Evolutionary conservation across 2,113 vertebrate genomes (phyloP), one percentile per base, ranked within the genome.

Genomic region (Rafetus swinhoei): DNA sequence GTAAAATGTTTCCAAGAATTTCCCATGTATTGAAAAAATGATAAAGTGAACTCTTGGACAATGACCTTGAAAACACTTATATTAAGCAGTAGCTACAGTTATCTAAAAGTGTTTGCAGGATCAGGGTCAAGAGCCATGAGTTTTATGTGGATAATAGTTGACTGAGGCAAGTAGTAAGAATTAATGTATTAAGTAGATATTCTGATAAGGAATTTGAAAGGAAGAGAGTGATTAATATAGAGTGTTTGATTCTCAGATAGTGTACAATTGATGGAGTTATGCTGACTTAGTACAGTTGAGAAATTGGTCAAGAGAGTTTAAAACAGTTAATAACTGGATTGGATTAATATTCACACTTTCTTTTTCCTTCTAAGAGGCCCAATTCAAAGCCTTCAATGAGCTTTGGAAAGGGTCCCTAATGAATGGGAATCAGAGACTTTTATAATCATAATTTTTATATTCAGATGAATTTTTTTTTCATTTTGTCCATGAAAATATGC

Each of bases 221-320:
- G 5, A 0, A 86, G 1, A 6, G 39, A 39, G n/a, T 13, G 45
- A 39, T 19, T 2, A 52, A 81, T 19, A 15, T 22, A 54, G 15
- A 57, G 5, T 4, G 11, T 22, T 7, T 54, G 65, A 52, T 16
- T 52, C 11, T 21, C 27, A 45, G 35, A 53, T 86, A 35, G 2
- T 76, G 7, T 24, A 10, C 52, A 45, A 52, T 0, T 0, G 0
- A 45, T 18, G 45, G 12, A 3, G 1, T 29, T 12, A 11, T 21
- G 45, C 59, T 62, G 29, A 27, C 12, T 50, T 24, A 29, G 0
- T 1, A 25, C 29, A 65, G 18, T 6, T 15, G 12, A 60, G 86
- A 39, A 81, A 77, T 35, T 1, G 0, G 25, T n/a, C 52, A 3
- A 6, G 5, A 24, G 62, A 53, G 39, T 50, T 54, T 3, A 13